These are phyloP conservation scores for Alviniconcha marisindica DNA, from an alignment of 1,140 invertebrate species.

Conservation along the genomic window DNA sequence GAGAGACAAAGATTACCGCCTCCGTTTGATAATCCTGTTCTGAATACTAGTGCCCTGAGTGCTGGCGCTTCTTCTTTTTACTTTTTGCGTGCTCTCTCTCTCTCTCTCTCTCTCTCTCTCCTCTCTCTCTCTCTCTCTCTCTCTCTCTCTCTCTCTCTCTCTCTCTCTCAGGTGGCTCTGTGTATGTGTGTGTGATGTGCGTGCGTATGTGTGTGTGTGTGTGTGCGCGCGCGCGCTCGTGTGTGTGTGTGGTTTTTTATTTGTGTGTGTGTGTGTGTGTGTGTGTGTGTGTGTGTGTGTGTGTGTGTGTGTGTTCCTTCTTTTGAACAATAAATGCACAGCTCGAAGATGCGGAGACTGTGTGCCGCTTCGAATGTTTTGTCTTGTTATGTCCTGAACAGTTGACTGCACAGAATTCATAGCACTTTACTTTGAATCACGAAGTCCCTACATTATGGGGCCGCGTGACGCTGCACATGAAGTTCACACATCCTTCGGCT, in stretches of 20 bases:
- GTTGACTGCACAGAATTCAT: too few species aligned
- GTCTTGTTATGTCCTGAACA: too few species aligned
- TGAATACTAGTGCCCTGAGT: too few species aligned
- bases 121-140: not conserved
- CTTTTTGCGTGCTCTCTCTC: not conserved
- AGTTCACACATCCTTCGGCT: not conserved
- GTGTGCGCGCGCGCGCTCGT: too few species aligned
- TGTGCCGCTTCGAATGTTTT: not conserved
- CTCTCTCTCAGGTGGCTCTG: not conserved
- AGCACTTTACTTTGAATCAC: too few species aligned
- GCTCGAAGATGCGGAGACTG: not conserved
- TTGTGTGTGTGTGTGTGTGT: constrained; percentile 6
- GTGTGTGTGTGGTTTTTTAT: not conserved
- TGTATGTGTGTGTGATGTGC: too few species aligned
- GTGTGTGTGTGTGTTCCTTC: not conserved
- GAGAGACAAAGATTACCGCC: too few species aligned
- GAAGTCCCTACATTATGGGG: too few species aligned
- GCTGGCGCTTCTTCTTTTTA: too few species aligned
- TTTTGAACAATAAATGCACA: too few species aligned
- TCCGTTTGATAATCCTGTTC: too few species aligned
- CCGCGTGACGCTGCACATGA: not conserved
- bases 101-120: not conserved
- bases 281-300: constrained; percentile 10
- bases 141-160: not conserved
- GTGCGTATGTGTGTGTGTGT: too few species aligned